Base-by-base conservation (phyloP, 2,113 vertebrate genomes). In the Ochotona curzoniae region DNA sequence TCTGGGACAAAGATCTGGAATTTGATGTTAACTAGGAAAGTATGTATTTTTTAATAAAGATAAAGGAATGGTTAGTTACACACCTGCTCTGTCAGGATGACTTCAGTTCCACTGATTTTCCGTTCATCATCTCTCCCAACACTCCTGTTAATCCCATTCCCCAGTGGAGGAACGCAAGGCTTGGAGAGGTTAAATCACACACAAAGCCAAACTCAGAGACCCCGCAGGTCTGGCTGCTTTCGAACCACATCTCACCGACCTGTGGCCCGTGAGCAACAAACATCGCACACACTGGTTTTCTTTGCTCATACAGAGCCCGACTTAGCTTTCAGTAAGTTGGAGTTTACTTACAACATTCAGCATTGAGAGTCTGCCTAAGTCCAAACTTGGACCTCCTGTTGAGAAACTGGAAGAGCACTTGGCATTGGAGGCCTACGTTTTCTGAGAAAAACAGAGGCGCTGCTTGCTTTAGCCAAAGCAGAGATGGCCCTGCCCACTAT, bases 401-500 rank as follows among this genome's bases (percentile, higher is more conserved):
- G 71, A 57, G 90, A 84, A 70, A 49, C 11, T 10, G 57, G 38
- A 67, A 57, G 38, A 17, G 49, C 30, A 30, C 6, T 18, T 64
- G 35, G 69, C 32, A 1, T 35, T 6, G 44, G 14, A 18, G 4
- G 26, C 14, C 71, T 44, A 14, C 80, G 18, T 30, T 57, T 13
- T 74, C 28, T 47, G 57, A 96, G 61, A 38, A 14, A 69, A 73
- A 3, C 47, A 28, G 83, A 79, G 66, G 67, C n/a, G 13, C 60
- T 57, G 38, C 15, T 11, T 35, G 2, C 21, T 44, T 74, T n/a
- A 49, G 57, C 25, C 5, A 8, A 61, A 6, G 51, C 8, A 1
- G 0, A 2, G 25, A 2, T 15, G 30, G 18, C 23, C 44, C 18
- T 5, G 0, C 1, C 14, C 32, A 7, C 28, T 35, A 0, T 15